Percentiles rank a stretch among this genome's conserved stretches.
Evolutionary conservation across 2,113 vertebrate genomes (phyloP).

Genomic region (Gasterosteus aculeatus): DNA sequence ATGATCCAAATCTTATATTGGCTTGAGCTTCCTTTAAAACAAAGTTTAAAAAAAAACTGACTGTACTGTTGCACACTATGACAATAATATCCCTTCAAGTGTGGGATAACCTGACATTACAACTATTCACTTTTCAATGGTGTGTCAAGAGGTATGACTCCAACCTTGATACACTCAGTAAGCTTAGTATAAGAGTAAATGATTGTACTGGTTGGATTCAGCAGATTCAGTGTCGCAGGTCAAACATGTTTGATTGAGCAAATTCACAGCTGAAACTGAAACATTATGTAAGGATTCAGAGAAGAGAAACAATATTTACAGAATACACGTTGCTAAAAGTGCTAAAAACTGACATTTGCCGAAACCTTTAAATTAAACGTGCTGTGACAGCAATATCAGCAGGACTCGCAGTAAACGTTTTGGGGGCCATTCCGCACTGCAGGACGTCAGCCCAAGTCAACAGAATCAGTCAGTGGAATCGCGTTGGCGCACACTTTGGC

Average conservation of each 20-base stretch:
- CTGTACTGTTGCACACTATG: background rate
- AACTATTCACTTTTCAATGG: background rate
- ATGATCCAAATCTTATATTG: background rate
- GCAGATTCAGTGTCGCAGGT: background rate
- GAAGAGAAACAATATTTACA: slow-evolving; percentile 6
- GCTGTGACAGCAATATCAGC: slow-evolving; percentile 31
- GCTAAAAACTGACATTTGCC: slow-evolving; percentile 31
- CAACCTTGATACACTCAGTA: no score
- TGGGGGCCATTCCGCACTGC: slow-evolving; percentile 28
- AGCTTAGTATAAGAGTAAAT: no score
- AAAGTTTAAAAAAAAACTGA: slow-evolving; percentile 5
- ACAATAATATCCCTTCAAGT: slow-evolving; percentile 13
- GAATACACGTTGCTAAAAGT: background rate
- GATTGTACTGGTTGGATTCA: background rate
- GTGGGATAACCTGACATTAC: slow-evolving; percentile 23
- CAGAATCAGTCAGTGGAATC: background rate
- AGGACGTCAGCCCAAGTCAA: slow-evolving; percentile 9
- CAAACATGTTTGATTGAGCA: background rate
- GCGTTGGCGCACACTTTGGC: slow-evolving; percentile 1
- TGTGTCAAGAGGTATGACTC: no score
- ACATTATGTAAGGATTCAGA: background rate
- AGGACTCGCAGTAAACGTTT: slow-evolving; percentile 31
- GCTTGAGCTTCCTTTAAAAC: background rate
- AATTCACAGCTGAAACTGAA: background rate
- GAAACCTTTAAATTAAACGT: slow-evolving; percentile 33